Evolutionary conservation across 1,140 invertebrate genomes (phyloP), one percentile per base, ranked within the genome.

Genomic region (Berghia stephanieae): DNA sequence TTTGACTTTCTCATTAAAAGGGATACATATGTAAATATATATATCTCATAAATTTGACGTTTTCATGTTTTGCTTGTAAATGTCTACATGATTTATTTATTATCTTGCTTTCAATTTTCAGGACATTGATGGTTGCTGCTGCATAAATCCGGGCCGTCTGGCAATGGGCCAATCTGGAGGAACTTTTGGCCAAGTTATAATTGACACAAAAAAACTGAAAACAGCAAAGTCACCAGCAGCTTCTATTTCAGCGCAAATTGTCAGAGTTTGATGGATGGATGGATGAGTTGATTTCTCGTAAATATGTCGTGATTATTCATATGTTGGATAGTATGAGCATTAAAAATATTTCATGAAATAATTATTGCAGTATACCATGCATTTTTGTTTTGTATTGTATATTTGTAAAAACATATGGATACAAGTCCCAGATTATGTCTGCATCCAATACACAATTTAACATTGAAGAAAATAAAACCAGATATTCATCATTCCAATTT

Each of bases 81-180:
- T 40, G 27, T 16, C 8, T 21, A 49, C 38, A 21, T 10, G 66
- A 4, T 68, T 21, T 52, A 34, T 21, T 42, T 34, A 67, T 8
- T 13, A 27, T 69, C n/a, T 27, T 55, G 38, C 42, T 18, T 49
- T 34, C 76, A 79, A 78, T 73, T 79, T 90, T 10, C 87, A 95
- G 93, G 89, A 93, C 77, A 91, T 95, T 21, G 92, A 93, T 79
- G 93, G 93, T 3, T 94, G 94, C 81, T 88, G 96, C 31, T 93
- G 95, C 10, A 88, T 98, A 5, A 98, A 98, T 91, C 95, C 96
- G 0, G 95, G 95, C 82, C 91, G 93, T 77, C 86, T 96, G 52
- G 91, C 92, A 0, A 96, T 96, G 88, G 91, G 91, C 42, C 79
- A 86, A 49, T 81, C 83, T 77, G 91, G 91, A 38, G 94, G 94